Base-by-base conservation (phyloP, 2,113 vertebrate genomes). In the Leptocoma aspasia region DNA sequence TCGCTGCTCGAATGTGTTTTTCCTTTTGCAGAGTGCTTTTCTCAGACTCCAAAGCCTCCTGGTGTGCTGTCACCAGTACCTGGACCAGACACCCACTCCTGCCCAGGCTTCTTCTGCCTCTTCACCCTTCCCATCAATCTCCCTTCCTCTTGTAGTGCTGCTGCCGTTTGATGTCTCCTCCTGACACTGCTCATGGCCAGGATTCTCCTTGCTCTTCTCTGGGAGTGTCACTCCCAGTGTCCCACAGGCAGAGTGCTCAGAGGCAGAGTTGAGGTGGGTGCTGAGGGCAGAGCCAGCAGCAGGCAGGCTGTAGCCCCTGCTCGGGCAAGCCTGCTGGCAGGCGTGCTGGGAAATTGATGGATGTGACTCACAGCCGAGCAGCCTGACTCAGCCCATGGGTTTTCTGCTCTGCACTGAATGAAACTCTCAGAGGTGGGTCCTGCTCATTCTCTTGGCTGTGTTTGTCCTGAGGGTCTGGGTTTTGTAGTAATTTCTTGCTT, bases 181-280 rank as follows among this genome's bases (percentile, higher is more conserved):
- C 50, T 53, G 64, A 22, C 19, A 8, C 45, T 17, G 54, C 84
- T 26, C 3, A 1, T 26, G 92, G 60, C 54, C 84, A 65, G 37
- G 45, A 66, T 35, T 94, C 73, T 77, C 41, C 84, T 78, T 13
- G 50, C 54, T 81, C 45, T 41, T 2, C 73, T 78, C 54, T 22
- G 10, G 42, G 47, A 30, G 47, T 9, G 3, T 5, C 4, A 3
- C 10, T 63, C 15, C 31, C 15, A 22, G 9, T 49, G 39, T 80
- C 35, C 53, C 0, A 0, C 39, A 18, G 54, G 49, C 6, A 2
- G 37, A 23, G 45, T 0, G 3, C n/a, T 80, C 0, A 0, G 64
- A 26, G 63, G 33, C 42, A 21, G 1, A 9, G 37, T 63, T 1
- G 1, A 7, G 49, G 10, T 1, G 7, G 47, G 5, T 86, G 66